Percentiles rank a stretch among this genome's conserved stretches.
These are phyloP conservation scores for Lepeophtheirus salmonis DNA, from an alignment of 1,140 invertebrate genomes.

Conservation along the genomic window DNA sequence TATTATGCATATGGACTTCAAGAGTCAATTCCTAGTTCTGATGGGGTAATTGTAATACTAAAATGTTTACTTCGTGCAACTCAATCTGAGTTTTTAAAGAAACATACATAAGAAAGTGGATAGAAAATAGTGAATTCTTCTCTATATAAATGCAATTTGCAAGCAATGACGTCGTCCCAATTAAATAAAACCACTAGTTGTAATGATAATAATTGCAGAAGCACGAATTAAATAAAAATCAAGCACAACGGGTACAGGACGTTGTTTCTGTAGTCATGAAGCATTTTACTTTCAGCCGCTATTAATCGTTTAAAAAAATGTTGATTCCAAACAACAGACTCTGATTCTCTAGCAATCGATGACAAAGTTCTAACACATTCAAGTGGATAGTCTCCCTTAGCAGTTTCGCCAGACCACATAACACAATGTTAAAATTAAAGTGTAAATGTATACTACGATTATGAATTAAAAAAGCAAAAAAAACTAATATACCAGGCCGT, in stretches of 20 bases:
- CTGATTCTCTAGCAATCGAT: constrained; percentile 91
- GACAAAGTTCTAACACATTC: constrained; percentile 87
- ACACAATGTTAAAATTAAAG: no score
- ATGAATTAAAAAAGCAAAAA: no score
- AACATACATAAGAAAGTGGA: no score
- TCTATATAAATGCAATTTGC: constrained; percentile 81
- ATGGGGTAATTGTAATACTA: no score
- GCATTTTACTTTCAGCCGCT: constrained; percentile 30
- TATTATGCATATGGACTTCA: no score
- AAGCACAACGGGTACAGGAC: constrained; percentile 87
- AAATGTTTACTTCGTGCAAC: no score
- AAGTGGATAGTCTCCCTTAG: constrained; percentile 85
- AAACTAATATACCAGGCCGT: no score
- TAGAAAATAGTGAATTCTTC: constrained; percentile 83
- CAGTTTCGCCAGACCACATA: constrained; percentile 98
- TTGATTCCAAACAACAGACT: constrained; percentile 85
- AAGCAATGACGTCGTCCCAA: constrained; percentile 59
- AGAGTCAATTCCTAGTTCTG: no score
- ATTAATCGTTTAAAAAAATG: constrained; percentile 72
- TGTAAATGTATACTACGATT: no score
- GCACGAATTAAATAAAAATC: constrained; percentile 79
- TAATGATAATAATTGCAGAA: constrained; percentile 78
- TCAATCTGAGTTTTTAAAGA: no score
- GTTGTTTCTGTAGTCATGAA: constrained; percentile 70
- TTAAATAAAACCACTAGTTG: constrained; percentile 89